Evolutionary conservation across 2,113 vertebrate species (phyloP).

Genomic region (Girardinichthys multiradiatus): DNA sequence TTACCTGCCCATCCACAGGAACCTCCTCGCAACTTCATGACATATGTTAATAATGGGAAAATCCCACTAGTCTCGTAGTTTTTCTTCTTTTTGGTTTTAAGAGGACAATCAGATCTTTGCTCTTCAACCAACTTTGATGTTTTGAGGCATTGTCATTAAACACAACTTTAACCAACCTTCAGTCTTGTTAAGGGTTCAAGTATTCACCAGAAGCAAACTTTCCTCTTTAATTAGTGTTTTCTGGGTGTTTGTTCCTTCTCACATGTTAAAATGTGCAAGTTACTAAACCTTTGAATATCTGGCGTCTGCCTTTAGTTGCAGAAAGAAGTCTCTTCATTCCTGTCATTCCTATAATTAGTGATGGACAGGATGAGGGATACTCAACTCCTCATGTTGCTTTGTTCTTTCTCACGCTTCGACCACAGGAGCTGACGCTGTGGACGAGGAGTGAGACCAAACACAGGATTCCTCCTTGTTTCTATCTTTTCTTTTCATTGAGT

Average conservation of each 20-base stretch:
- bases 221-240: background rate
- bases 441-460: background rate
- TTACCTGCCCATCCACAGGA: no score
- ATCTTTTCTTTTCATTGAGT: slow-evolving; percentile 1
- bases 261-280: background rate
- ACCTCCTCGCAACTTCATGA: no score
- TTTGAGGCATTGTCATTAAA: no score
- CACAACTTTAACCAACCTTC: no score
- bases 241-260: background rate
- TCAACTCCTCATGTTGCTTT: background rate
- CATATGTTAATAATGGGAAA: no score
- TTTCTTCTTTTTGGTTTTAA: no score
- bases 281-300: background rate
- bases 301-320: background rate
- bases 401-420: background rate
- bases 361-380: background rate
- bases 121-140: no score
- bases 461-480: background rate
- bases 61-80: no score
- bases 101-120: no score
- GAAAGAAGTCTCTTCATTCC: background rate
- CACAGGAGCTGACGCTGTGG: background rate
- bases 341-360: background rate
- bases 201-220: no score
- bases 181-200: no score